Evolutionary conservation across 1,140 invertebrate genomes (phyloP).

Genomic region (Glomeris maerens): DNA sequence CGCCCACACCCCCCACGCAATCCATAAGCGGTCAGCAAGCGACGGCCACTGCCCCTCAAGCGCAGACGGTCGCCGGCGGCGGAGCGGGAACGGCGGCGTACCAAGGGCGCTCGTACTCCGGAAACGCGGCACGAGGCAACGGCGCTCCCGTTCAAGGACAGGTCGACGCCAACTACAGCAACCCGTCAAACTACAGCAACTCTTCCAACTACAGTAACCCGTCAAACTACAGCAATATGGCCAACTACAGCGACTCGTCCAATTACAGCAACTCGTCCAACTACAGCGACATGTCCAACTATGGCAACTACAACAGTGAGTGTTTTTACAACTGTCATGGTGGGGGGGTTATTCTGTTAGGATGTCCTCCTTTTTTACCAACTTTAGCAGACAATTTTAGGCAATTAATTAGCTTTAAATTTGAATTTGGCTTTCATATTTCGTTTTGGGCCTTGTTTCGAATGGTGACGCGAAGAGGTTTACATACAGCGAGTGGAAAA

Average conservation of each 20-base stretch:
- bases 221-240: conserved; percentile 12
- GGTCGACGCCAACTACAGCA: conserved; percentile 6
- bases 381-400: background rate
- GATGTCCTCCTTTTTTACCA: no score
- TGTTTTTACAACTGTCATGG: background rate
- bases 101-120: background rate
- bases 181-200: conserved; percentile 10
- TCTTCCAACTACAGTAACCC: conserved; percentile 12
- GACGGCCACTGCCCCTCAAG: background rate
- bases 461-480: no score
- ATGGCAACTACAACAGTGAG: conserved; percentile 13
- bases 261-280: conserved; percentile 14
- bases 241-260: conserved; percentile 12
- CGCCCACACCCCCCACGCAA: background rate
- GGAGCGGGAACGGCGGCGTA: background rate
- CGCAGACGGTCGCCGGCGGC: background rate
- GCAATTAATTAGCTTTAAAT: no score
- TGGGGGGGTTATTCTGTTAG: background rate
- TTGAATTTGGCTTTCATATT: no score
- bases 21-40: background rate
- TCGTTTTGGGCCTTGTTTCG: no score
- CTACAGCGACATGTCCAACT: conserved; percentile 9
- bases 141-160: background rate
- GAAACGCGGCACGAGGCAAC: background rate
- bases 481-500: no score